Evolutionary conservation across 2,888 invertebrate genomes (phyloP).

Genomic region (Portevinia maculata): DNA sequence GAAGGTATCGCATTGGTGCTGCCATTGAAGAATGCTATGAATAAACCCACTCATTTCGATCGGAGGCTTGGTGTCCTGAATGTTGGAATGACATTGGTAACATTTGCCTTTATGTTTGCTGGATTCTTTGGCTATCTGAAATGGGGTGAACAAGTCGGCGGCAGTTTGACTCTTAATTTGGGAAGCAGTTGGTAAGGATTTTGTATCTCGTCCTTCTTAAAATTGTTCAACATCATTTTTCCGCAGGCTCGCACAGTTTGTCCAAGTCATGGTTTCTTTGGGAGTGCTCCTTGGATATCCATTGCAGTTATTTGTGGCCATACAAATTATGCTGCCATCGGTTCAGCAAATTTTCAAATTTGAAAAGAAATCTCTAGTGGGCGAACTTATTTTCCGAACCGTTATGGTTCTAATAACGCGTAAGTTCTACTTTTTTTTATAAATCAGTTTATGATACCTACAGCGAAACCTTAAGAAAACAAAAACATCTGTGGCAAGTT

Average conservation of each 20-base stretch:
- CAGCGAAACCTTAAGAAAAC: too few species aligned
- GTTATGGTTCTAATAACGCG: conserved; percentile 91
- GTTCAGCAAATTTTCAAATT: conserved; percentile 85
- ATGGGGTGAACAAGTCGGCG: conserved; percentile 91
- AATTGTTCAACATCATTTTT: neutral
- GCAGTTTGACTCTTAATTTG: conserved; percentile 95
- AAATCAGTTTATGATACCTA: too few species aligned
- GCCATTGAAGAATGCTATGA: conserved; percentile 97
- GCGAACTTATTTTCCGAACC: conserved; percentile 89
- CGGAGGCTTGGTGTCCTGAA: conserved; percentile 93
- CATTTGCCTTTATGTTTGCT: conserved; percentile 89
- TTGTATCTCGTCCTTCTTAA: neutral
- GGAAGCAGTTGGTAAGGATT: conserved; percentile 82
- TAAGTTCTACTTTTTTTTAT: conserved; percentile 86
- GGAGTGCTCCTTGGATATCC: conserved; percentile 96
- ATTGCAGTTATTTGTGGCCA: conserved; percentile 97
- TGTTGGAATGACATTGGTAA: conserved; percentile 93
- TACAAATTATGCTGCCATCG: conserved; percentile 93
- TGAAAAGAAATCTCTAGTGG: conserved; percentile 84
- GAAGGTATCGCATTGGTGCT: conserved; percentile 98
- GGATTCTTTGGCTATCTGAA: conserved; percentile 95
- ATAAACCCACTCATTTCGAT: conserved; percentile 89
- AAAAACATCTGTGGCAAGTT: too few species aligned
- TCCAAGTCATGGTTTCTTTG: conserved; percentile 92
- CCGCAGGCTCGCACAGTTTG: conserved; percentile 90